Conservation (phyloP, 1,140 invertebrate species). For the Drosophila oshimai region DNA sequence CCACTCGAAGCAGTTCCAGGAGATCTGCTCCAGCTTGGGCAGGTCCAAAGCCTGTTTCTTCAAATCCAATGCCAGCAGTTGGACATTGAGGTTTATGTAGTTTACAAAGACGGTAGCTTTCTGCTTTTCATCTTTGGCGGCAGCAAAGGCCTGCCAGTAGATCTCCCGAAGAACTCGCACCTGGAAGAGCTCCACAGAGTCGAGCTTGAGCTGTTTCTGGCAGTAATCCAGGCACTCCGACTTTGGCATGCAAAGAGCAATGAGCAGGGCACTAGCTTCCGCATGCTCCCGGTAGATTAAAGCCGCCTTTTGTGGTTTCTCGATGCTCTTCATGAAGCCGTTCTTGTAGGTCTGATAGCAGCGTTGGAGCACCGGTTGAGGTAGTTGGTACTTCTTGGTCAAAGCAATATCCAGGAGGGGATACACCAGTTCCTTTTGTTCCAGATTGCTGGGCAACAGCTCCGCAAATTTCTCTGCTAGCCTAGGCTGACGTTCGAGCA, state of each 20-base stretch:
- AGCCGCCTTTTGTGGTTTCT: conserved; percentile 86
- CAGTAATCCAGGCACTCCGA: conserved; percentile 84
- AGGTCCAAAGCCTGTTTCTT: conserved; percentile 83
- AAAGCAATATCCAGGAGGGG: conserved; percentile 84
- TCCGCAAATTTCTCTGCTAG: conserved; percentile 82
- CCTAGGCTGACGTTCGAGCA: conserved; percentile 83
- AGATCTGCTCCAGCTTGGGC: conserved; percentile 54
- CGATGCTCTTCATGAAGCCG: conserved; percentile 85
- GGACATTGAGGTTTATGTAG: conserved; percentile 85
- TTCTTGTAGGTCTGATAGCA: conserved; percentile 85
- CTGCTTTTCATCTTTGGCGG: conserved; percentile 60
- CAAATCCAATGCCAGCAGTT: conserved; percentile 84
- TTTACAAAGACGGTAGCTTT: conserved; percentile 83
- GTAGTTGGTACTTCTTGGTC: conserved; percentile 71
- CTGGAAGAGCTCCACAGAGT: conserved; percentile 85
- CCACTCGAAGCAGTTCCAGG: conserved; percentile 66
- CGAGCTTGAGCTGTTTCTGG: conserved; percentile 85
- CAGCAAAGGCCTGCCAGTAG: conserved; percentile 83
- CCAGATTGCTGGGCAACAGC: conserved; percentile 46
- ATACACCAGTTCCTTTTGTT: conserved; percentile 85
- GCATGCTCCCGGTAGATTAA: conserved; percentile 85
- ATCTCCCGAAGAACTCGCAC: conserved; percentile 84
- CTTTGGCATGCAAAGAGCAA: conserved; percentile 84
- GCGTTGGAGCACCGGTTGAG: conserved; percentile 82
- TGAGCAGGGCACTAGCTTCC: conserved; percentile 83